Evolutionary conservation across 2,888 invertebrate species (phyloP), one percentile per base, ranked within the genome.

Genomic region (Atherix ibis): DNA sequence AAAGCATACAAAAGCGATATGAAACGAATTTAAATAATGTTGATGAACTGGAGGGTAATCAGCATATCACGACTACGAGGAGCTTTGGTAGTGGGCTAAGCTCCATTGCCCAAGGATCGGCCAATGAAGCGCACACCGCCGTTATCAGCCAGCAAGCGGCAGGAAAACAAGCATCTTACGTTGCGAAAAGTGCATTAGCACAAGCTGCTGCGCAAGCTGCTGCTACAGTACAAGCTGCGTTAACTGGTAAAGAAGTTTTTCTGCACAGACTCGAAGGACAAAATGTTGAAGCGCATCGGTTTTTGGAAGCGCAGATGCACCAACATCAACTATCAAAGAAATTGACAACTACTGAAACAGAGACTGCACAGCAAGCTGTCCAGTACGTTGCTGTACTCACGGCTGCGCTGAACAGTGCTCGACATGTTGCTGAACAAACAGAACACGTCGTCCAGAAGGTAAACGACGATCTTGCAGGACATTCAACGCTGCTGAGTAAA

Each of bases 401-500:
- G 44, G 76, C 79, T 1, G 79, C 79, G 0, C 50, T 81, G 32
- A 81, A 81, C 53, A 77, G 78, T 25, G 81, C 81, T 1, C 77
- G 76, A 50, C 71, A 76, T 1, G 76, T 78, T 1, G 70, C 75
- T 1, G 77, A 79, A 42, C 73, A 78, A 48, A 74, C 77, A 1
- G 68, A 70, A 39, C 73, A 75, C 43, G 74, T 77, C 2, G 75
- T 77, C 0, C 70, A 72, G 0, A 76, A 75, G 47, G 74, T 80
- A 0, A 75, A 76, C 0, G 76, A 76, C 8, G 79, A 81, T 52
- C 56, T 77, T 5, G 78, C 79, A 1, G 76, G 80, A 0, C 81
- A 81, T 49, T 77, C 76, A 19, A 71, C 77, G 27, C 81, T 81
- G 80, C 75, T 81, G 2, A 76, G 79, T 5, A 70, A 76, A 8